A percentile compares a stretch with the other conserved stretches of the same genome.
These are phyloP conservation scores for Acleris holmiana DNA, from an alignment of 2,888 invertebrate genomes.

Conservation along the genomic window DNA sequence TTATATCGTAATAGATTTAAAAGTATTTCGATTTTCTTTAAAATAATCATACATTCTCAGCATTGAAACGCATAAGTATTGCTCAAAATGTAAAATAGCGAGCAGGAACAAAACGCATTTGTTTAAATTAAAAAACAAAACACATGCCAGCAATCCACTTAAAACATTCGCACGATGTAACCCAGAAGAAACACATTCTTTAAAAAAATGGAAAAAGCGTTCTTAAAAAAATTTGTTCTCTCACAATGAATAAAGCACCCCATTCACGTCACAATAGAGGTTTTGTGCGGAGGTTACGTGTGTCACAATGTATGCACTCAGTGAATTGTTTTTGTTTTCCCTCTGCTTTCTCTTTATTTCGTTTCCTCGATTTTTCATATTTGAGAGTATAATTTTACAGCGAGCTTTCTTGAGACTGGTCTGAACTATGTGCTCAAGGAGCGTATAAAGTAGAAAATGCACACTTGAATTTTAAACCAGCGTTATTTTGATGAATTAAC, in stretches of 20 bases:
- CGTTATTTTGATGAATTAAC: not conserved
- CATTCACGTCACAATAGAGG: slow-evolving; percentile 77
- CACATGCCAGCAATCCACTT: slow-evolving; percentile 71
- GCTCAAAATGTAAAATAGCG: slow-evolving; percentile 17
- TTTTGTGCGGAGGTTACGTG: slow-evolving; percentile 69
- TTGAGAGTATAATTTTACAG: slow-evolving; percentile 41
- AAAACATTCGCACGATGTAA: slow-evolving; percentile 69
- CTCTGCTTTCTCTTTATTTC: slow-evolving; percentile 55
- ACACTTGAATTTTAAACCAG: not conserved
- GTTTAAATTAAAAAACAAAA: slow-evolving; percentile 68
- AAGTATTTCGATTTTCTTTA: not conserved
- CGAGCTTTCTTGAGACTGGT: slow-evolving; percentile 53
- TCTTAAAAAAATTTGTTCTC: slow-evolving; percentile 79
- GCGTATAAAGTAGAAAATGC: slow-evolving; percentile 18
- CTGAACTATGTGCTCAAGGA: slow-evolving; percentile 25
- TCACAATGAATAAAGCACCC: slow-evolving; percentile 75
- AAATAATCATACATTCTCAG: not conserved
- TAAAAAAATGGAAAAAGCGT: slow-evolving; percentile 67
- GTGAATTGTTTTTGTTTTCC: slow-evolving; percentile 77
- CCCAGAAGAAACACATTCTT: slow-evolving; percentile 61
- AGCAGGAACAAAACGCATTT: slow-evolving; percentile 60
- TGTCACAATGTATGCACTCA: slow-evolving; percentile 74
- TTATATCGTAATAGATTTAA: not conserved
- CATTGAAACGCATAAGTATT: slow-evolving; percentile 1
- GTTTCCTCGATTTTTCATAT: slow-evolving; percentile 55